Conservation (phyloP, 2,797 vertebrate genomes). For the Gobio occitaniae region DNA sequence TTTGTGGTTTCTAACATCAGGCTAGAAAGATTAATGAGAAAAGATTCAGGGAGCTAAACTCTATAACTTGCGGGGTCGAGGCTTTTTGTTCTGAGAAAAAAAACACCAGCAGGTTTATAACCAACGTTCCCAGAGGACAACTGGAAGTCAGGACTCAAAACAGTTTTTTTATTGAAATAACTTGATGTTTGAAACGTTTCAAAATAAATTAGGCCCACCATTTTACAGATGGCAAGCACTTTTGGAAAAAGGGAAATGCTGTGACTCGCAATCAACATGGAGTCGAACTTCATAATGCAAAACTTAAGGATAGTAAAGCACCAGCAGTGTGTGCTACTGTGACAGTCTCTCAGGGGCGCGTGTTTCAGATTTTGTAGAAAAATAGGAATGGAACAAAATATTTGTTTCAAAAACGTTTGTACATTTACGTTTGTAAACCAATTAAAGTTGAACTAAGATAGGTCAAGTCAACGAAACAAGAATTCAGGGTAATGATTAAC, state of each 20-base stretch:
- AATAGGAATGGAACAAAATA: slow-evolving; percentile 5
- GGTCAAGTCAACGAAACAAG: not conserved
- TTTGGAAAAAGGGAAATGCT: not conserved
- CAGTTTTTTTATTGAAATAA: not conserved
- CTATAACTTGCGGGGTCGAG: slow-evolving; percentile 30
- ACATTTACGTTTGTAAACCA: not conserved
- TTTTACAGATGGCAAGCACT: slow-evolving; percentile 2
- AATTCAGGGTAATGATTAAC: slow-evolving; percentile 1
- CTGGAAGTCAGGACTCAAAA: not conserved
- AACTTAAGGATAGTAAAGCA: slow-evolving; percentile 24
- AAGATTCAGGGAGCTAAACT: slow-evolving; percentile 30
- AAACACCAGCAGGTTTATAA: slow-evolving; percentile 27
- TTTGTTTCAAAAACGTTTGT: not conserved
- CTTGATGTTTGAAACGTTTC: slow-evolving; percentile 11
- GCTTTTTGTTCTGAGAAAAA: not conserved
- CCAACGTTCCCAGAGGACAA: not conserved
- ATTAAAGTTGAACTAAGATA: slow-evolving; percentile 5
- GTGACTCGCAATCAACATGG: slow-evolving; percentile 43
- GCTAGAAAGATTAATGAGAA: slow-evolving; percentile 39
- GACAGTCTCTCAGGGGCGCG: slow-evolving; percentile 31
- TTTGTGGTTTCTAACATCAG: not conserved
- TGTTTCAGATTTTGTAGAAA: slow-evolving; percentile 23
- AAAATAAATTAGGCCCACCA: not conserved
- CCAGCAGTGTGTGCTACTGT: not conserved
- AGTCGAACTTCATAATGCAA: slow-evolving; percentile 13